These are phyloP conservation scores for Vanessa tameamea DNA, from an alignment of 1,140 invertebrate species.

Conservation along the genomic window DNA sequence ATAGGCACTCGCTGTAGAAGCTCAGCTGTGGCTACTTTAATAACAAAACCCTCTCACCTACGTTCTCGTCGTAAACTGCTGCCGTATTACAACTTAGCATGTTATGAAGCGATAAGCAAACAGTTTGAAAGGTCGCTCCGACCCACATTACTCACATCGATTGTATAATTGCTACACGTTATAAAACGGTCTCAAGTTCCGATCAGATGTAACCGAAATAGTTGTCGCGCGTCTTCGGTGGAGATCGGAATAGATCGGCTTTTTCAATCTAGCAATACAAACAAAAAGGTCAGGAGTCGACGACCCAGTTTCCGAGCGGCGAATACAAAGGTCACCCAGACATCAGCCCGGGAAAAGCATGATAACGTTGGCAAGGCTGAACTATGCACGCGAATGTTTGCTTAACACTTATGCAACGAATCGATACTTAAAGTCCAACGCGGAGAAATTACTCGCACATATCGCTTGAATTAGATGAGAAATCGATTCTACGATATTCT, in stretches of 20 bases:
- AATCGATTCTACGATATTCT: slow-evolving; percentile 8
- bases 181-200: slow-evolving; percentile 10
- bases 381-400: slow-evolving; percentile 52
- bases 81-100: slow-evolving; percentile 25
- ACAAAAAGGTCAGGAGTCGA: slow-evolving; percentile 76
- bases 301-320: slow-evolving; percentile 69
- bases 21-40: slow-evolving; percentile 32
- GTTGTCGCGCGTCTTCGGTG: slow-evolving; percentile 45
- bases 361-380: slow-evolving; percentile 67
- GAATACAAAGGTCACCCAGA: slow-evolving; percentile 71
- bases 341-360: slow-evolving; percentile 66
- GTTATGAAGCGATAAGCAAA: slow-evolving; percentile 21
- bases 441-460: slow-evolving; percentile 2
- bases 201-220: slow-evolving; percentile 56
- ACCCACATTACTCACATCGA: slow-evolving; percentile 27
- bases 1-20: slow-evolving; percentile 25
- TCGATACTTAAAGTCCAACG: slow-evolving; percentile 19
- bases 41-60: slow-evolving; percentile 28
- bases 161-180: slow-evolving; percentile 17
- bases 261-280: slow-evolving; percentile 65
- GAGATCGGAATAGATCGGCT: slow-evolving; percentile 57
- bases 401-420: slow-evolving; percentile 52
- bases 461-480: slow-evolving; percentile 8
- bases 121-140: slow-evolving; percentile 27
- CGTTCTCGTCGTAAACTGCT: slow-evolving; percentile 20